Conservation (phyloP, 2,113 vertebrate genomes). For the Speoplatyrhinus poulsoni region DNA sequence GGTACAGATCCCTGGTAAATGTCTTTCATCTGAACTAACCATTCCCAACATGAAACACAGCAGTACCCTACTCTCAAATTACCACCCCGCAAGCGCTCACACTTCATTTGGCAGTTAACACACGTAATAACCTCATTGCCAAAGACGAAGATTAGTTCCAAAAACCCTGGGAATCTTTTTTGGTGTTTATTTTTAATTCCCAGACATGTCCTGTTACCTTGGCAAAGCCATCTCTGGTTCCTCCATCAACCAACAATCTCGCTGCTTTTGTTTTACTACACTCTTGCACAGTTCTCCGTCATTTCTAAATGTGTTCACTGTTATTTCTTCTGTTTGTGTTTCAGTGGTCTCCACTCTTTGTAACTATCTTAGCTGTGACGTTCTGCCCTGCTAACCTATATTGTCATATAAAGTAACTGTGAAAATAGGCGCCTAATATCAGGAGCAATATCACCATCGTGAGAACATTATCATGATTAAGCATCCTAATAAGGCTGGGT, state of each 20-base stretch:
- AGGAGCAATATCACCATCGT: conserved; percentile 32
- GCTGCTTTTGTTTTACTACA: not conserved
- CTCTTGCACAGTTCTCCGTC: not conserved
- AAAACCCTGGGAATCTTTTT: conserved; percentile 59
- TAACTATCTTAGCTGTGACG: not conserved
- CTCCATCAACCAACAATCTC: conserved; percentile 19
- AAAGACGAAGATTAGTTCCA: conserved; percentile 41
- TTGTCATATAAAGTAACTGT: conserved; percentile 49
- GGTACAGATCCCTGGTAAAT: too few relatives aligned
- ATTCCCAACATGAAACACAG: too few relatives aligned
- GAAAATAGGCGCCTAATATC: conserved; percentile 35
- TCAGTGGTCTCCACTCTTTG: too few relatives aligned
- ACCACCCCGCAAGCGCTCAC: conserved; percentile 34
- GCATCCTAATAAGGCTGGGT: conserved; percentile 56
- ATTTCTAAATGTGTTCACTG: too few relatives aligned
- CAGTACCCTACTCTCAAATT: too few relatives aligned
- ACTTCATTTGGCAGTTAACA: conserved; percentile 57
- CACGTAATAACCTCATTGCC: conserved; percentile 54
- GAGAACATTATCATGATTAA: conserved; percentile 68
- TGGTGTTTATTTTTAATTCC: conserved; percentile 21
- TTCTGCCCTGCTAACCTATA: conserved; percentile 5
- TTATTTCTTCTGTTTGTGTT: too few relatives aligned
- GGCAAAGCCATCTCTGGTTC: conserved; percentile 37
- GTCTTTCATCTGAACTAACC: too few relatives aligned
- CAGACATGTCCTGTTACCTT: conserved; percentile 34